Base-by-base conservation (phyloP, 2,113 vertebrate species). In the Tachycineta bicolor region DNA sequence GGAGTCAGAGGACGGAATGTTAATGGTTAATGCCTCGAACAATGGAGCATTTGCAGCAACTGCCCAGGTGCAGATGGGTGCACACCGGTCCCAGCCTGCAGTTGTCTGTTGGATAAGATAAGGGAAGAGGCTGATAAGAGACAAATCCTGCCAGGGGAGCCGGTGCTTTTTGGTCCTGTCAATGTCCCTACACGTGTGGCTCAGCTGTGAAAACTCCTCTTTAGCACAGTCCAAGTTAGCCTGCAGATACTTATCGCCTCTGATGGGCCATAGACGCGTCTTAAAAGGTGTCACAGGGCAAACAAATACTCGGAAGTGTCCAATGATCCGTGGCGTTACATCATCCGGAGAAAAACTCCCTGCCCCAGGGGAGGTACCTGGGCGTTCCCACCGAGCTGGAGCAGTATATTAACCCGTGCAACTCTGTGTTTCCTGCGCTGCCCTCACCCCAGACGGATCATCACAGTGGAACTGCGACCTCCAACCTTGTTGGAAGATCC, bases 41-140 rank as follows among this genome's bases (percentile, higher is more conserved):
- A 26, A 25, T 53, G 1, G 37, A 10, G 3, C 24, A 8, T 19
- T 23, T 12, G 20, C 67, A 25, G 25, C 0, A 1, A 9, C 5
- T 37, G 58, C 39, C 68, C 49, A 23, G 43, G n/a, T 33, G 49
- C 49, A 23, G 47, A 23, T 5, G 19, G n/a, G 56, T 9, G 16
- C 25, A 37, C 21, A 20, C 28, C 29, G 44, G 17, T 16, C 50
- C 17, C 4, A 11, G 44, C 29, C 34, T 69, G 16, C 34, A 6
- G 43, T 6, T n/a, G 12, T 8, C 34, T 34, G 19, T 6, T 3
- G 68, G 49, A 46, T 14, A 3, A 63, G 81, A 55, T 39, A 47
- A 84, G 53, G 44, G 34, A n/a, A 41, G n/a, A 74, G 14, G 22
- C 22, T 23, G 81, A 55, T 47, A 64, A 55, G n/a, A 73, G 39